These are phyloP conservation scores for Eretmochelys imbricata DNA, from an alignment of 2,113 vertebrate species.

Conservation along the genomic window DNA sequence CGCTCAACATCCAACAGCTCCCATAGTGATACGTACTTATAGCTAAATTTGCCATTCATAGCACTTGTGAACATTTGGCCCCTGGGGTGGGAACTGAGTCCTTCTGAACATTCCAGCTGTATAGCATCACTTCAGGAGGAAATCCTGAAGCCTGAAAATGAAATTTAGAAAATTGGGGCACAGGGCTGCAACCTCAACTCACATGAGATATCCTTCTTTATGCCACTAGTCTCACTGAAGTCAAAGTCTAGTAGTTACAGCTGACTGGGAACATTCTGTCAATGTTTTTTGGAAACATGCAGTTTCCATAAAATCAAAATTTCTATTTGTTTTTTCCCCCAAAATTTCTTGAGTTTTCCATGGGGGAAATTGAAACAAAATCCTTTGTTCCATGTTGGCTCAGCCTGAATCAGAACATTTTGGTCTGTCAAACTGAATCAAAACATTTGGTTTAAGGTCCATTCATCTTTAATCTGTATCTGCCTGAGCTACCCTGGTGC, in stretches of 20 bases:
- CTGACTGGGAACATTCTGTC: background rate
- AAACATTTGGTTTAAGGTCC: background rate
- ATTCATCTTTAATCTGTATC: background rate
- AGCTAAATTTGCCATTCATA: background rate
- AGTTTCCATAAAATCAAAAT: background rate
- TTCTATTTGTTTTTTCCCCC: background rate
- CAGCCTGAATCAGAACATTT: background rate
- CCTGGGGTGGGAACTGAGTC: background rate
- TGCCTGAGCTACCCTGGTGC: background rate
- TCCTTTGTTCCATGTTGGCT: background rate
- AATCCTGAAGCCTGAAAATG: background rate
- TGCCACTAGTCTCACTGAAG: background rate
- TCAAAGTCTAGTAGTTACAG: background rate
- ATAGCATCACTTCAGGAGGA: background rate
- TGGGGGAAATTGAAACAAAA: background rate
- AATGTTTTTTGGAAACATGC: background rate
- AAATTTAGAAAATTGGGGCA: background rate
- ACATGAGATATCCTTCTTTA: background rate
- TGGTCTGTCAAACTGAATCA: background rate
- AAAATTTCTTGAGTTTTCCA: background rate
- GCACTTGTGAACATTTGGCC: conserved; percentile 9
- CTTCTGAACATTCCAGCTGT: background rate
- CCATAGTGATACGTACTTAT: background rate
- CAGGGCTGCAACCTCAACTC: background rate
- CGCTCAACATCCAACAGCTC: background rate